Evolutionary conservation across 2,113 vertebrate species (phyloP), one percentile per base, ranked within the genome.

Genomic region (Phainopepla nitens): DNA sequence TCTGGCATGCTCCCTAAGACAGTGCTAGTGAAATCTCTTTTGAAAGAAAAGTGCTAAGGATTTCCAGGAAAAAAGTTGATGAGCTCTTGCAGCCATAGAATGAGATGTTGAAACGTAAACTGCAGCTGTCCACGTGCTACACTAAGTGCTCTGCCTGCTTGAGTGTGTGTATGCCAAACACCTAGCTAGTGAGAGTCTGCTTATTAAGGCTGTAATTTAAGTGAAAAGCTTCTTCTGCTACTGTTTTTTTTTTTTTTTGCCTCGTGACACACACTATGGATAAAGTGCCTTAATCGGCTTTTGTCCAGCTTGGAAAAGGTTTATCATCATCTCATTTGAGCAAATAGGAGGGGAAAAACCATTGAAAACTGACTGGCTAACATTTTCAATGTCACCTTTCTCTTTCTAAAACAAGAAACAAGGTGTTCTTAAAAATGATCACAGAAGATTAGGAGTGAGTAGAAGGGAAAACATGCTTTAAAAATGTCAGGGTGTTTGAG

Each of bases 221-320:
- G 7, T 41, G 50, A 62, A 15, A 54, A 51, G 31, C 84, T 87
- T 57, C 5, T 11, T 15, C 24, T 51, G 13, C 8, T 42, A 1
- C 2, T 16, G 39, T 45, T 20, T 14, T 19, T 16, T 72, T 47
- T 21, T n/a, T 39, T 47, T 45, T 21, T 3, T 3, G 31, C 33
- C 27, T 44, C 71, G 29, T 0, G 0, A 29, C 10, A n/a, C 3
- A 3, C 17, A 10, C 9, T 18, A 29, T n/a, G 22, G 23, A 18
- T 56, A 4, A 83, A 73, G 36, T 51, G 33, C n/a, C 42, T 44
- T 88, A 44, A 90, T 15, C 0, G 1, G 15, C 65, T 90, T 85
- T 70, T 76, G 39, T 65, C 39, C 27, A 27, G 21, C 33, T 73
- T 82, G 71, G 49, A 29, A 65, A 60, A 53, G 36, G 35, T 70